phyloP scores from a whole-genome alignment of 2,797 vertebrate species.

The Falco rusticolus region DNA sequence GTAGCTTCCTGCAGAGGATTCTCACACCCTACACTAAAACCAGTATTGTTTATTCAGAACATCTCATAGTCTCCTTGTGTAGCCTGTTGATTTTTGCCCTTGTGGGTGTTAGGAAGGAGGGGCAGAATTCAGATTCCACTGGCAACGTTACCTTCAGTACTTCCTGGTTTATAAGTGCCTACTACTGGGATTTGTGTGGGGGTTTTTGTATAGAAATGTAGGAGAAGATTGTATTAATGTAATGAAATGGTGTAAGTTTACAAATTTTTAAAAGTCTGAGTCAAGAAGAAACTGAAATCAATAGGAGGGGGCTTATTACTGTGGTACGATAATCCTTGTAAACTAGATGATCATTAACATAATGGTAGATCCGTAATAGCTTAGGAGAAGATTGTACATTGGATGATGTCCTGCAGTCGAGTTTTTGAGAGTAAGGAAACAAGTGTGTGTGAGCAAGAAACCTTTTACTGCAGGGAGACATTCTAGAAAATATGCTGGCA shows the following conservation, averaged over 20 bases:
- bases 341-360: background rate
- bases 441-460: background rate
- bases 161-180: background rate
- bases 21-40: conserved; percentile 12
- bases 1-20: conserved; percentile 38
- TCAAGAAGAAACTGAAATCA: background rate
- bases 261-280: background rate
- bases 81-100: conserved; percentile 41
- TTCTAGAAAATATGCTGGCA: background rate
- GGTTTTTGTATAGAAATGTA: background rate
- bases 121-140: conserved; percentile 8
- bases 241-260: background rate
- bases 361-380: background rate
- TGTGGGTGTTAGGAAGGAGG: background rate
- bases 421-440: background rate
- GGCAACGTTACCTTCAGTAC: background rate
- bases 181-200: background rate
- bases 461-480: background rate
- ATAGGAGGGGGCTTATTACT: background rate
- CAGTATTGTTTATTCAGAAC: conserved; percentile 28
- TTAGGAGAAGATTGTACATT: background rate
- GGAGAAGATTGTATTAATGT: background rate
- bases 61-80: background rate
- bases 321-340: background rate
- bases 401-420: background rate